Evolutionary conservation across 2,888 invertebrate genomes (phyloP).

Genomic region (Oxyscelio sp.): DNA sequence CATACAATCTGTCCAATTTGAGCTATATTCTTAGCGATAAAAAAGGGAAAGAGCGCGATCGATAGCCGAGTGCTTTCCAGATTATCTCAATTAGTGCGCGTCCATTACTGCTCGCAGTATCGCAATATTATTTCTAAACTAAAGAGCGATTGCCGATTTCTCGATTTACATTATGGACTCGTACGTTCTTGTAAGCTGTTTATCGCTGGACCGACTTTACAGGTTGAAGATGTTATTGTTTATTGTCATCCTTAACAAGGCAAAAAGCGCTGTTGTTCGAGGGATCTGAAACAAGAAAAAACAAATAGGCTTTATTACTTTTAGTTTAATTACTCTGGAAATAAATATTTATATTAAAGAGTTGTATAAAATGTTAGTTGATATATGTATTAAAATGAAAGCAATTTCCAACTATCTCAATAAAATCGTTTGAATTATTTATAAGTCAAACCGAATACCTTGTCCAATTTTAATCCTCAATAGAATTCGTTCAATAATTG

Average conservation of each 20-base stretch:
- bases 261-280: constrained; percentile 9
- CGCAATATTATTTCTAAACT: constrained; percentile 4
- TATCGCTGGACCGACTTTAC: neutral
- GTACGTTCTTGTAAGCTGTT: neutral
- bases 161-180: constrained; percentile 18
- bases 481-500: too few relatives aligned
- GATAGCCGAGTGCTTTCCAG: constrained; percentile 3
- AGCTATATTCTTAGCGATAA: constrained; percentile 17
- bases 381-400: too few relatives aligned
- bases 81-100: constrained; percentile 22
- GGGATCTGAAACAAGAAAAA: constrained; percentile 48
- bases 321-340: too few relatives aligned
- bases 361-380: too few relatives aligned
- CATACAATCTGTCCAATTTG: constrained; percentile 27
- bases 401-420: too few relatives aligned
- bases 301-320: neutral
- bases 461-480: too few relatives aligned
- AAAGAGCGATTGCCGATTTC: neutral
- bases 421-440: too few relatives aligned
- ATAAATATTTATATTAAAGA: too few relatives aligned
- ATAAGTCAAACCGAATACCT: too few relatives aligned
- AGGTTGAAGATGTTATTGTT: constrained; percentile 3
- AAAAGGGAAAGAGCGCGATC: constrained; percentile 11
- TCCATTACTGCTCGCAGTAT: neutral
- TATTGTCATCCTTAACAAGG: constrained; percentile 52